phyloP scores from a whole-genome alignment of 1,140 invertebrate genomes.

The honey bee (Apis mellifera) region DNA sequence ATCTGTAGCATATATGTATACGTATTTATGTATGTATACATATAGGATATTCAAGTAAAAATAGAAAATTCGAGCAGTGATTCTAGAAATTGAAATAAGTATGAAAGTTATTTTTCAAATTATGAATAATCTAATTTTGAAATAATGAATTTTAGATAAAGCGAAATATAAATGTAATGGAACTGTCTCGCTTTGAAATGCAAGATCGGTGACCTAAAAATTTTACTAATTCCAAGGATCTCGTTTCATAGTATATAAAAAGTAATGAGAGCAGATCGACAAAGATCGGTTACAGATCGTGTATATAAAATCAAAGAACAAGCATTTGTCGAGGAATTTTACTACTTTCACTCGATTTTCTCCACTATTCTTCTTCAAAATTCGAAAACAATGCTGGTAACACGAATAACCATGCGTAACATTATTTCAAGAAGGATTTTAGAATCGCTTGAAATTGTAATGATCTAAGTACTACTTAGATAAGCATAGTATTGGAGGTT shows the following conservation, averaged over 20 bases:
- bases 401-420: not conserved
- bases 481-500: not conserved
- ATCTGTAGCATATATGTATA: too few relatives aligned
- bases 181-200: too few relatives aligned
- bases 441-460: constrained; percentile 2
- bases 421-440: not conserved
- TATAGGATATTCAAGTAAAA: too few relatives aligned
- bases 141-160: too few relatives aligned
- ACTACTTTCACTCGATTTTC: constrained; percentile 57
- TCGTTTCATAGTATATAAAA: not conserved
- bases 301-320: constrained; percentile 30
- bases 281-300: constrained; percentile 3
- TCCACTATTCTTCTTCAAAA: not conserved
- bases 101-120: too few relatives aligned
- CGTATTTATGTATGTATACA: too few relatives aligned
- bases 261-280: not conserved
- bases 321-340: constrained; percentile 24
- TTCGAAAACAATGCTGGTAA: constrained; percentile 18
- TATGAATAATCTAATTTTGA: too few relatives aligned
- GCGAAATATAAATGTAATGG: too few relatives aligned
- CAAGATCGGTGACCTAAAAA: not conserved
- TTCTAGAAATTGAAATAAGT: too few relatives aligned
- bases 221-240: not conserved
- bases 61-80: too few relatives aligned
- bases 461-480: not conserved